phyloP scores from a whole-genome alignment of 2,113 vertebrate species.

The Cromileptes altivelis region DNA sequence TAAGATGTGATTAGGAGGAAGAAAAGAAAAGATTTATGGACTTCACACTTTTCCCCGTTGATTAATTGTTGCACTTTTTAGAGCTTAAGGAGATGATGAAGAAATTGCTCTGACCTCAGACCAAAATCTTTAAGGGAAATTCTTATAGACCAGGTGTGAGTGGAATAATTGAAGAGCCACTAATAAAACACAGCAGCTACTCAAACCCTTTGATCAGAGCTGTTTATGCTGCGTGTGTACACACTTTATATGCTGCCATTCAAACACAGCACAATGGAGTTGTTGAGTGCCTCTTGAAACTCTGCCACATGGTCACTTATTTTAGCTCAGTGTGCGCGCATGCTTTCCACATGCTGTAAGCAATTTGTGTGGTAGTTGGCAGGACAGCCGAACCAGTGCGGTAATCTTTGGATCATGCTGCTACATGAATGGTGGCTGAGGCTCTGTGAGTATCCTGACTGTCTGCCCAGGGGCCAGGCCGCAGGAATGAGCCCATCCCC shows the following conservation, averaged over 20 bases:
- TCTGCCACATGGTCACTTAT: slow-evolving; percentile 68
- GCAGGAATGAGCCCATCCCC: slow-evolving; percentile 62
- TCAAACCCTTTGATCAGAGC: slow-evolving; percentile 2
- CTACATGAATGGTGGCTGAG: slow-evolving; percentile 76
- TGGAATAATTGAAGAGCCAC: slow-evolving; percentile 11
- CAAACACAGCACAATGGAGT: slow-evolving; percentile 70
- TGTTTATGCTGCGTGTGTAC: background rate
- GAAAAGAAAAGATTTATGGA: background rate
- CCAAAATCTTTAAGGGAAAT: slow-evolving; percentile 10
- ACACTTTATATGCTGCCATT: slow-evolving; percentile 1
- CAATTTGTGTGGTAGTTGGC: slow-evolving; percentile 80
- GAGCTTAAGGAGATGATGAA: background rate
- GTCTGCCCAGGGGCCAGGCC: slow-evolving; percentile 65
- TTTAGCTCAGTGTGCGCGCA: slow-evolving; percentile 69
- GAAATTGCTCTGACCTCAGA: slow-evolving; percentile 2
- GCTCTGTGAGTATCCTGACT: slow-evolving; percentile 67
- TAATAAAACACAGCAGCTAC: slow-evolving; percentile 10
- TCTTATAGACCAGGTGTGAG: slow-evolving; percentile 8
- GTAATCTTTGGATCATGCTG: slow-evolving; percentile 81
- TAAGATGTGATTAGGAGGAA: background rate
- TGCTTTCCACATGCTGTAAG: slow-evolving; percentile 87
- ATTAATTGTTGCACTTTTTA: slow-evolving; percentile 1
- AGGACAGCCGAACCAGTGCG: slow-evolving; percentile 67
- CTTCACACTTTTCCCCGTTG: background rate
- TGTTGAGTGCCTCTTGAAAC: slow-evolving; percentile 70